phyloP scores from a whole-genome alignment of 1,140 invertebrate species.

The Amphibalanus amphitrite region DNA sequence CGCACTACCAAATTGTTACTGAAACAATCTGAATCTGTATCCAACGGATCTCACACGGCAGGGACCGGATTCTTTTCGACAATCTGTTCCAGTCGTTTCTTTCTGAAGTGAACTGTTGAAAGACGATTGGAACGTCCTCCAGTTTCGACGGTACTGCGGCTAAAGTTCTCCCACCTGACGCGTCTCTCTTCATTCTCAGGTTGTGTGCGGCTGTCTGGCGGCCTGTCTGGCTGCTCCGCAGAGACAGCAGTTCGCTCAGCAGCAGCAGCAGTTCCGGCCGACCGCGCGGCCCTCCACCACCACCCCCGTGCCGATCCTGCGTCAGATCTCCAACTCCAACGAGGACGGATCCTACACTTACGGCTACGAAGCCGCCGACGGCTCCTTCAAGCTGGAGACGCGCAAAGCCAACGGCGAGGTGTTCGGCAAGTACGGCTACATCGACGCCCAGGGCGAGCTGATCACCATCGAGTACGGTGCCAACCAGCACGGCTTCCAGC shows the following conservation, averaged over 20 bases:
- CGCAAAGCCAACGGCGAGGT: constrained; percentile 59
- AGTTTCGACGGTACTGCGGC: too few relatives aligned
- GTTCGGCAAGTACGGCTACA: constrained; percentile 68
- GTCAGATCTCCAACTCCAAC: constrained; percentile 60
- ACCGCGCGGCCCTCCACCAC: constrained; percentile 9
- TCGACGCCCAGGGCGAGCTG: constrained; percentile 57
- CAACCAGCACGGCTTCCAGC: constrained; percentile 23
- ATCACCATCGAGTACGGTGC: constrained; percentile 62
- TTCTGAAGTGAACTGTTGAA: too few relatives aligned
- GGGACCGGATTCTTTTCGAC: too few relatives aligned
- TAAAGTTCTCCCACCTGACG: too few relatives aligned
- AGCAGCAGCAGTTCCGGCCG: background rate
- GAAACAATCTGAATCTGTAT: too few relatives aligned
- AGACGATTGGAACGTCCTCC: too few relatives aligned
- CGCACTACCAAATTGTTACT: too few relatives aligned
- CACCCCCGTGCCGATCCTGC: constrained; percentile 39
- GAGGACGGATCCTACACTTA: constrained; percentile 69
- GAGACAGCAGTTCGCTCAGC: background rate
- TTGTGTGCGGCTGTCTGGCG: background rate
- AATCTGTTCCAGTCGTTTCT: too few relatives aligned
- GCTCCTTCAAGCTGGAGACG: constrained; percentile 64
- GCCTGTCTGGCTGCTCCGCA: background rate
- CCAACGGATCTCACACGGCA: too few relatives aligned
- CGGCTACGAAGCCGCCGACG: constrained; percentile 65
- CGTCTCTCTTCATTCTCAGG: background rate